phyloP scores from a whole-genome alignment of 2,797 vertebrate species.

The Enteromius unitaeniatus region DNA sequence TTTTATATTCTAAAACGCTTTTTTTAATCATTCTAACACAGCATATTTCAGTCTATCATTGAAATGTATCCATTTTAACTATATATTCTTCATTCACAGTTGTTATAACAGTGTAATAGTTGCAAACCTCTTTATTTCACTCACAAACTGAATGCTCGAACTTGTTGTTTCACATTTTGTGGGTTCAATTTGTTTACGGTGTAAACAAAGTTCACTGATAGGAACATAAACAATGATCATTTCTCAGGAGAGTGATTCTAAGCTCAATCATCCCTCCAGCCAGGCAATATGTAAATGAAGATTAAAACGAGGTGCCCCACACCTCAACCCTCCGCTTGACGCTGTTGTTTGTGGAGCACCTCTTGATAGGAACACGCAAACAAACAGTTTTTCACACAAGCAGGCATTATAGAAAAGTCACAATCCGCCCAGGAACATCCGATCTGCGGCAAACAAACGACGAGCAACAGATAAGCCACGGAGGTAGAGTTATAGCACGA shows the following conservation, averaged over 20 bases:
- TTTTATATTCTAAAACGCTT: not conserved
- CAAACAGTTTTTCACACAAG: constrained; percentile 31
- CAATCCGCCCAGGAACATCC: constrained; percentile 63
- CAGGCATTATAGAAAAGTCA: constrained; percentile 38
- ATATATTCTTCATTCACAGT: no score
- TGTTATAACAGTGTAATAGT: not conserved
- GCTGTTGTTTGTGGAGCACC: constrained; percentile 66
- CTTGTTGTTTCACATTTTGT: not conserved
- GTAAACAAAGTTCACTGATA: constrained; percentile 4
- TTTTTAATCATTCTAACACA: not conserved
- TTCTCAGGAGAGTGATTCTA: not conserved
- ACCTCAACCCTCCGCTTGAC: constrained; percentile 35
- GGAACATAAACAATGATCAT: not conserved
- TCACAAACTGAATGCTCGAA: not conserved
- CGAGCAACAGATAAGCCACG: constrained; percentile 53
- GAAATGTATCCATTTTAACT: not conserved
- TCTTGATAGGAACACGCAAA: constrained; percentile 61
- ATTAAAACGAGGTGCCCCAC: constrained; percentile 57
- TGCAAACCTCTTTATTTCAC: not conserved
- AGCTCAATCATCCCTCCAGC: not conserved
- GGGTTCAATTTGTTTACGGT: not conserved
- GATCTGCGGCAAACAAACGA: constrained; percentile 65
- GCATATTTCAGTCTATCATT: no score
- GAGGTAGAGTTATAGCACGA: constrained; percentile 36
- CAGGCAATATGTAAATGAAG: constrained; percentile 65